Evolutionary conservation across 2,113 vertebrate species (phyloP).

Genomic region (Hassar affinis): DNA sequence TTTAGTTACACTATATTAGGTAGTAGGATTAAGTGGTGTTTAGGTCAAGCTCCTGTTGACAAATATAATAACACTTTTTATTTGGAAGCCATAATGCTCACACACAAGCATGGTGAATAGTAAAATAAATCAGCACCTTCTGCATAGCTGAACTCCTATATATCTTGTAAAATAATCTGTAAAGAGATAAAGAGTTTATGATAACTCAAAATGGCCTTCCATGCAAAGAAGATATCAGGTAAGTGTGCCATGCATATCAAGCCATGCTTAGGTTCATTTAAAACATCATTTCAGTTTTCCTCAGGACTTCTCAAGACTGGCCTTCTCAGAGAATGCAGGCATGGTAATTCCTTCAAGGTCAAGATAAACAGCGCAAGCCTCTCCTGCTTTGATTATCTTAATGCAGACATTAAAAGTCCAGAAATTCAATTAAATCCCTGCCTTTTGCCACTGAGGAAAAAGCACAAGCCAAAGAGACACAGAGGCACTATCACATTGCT

Average conservation of each 20-base stretch:
- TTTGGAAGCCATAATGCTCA: background rate
- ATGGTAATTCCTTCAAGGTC: conserved; percentile 71
- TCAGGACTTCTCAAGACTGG: conserved; percentile 52
- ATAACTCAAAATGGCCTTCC: background rate
- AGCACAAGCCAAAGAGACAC: conserved; percentile 59
- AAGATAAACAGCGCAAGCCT: conserved; percentile 71
- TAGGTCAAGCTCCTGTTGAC: background rate
- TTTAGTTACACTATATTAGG: background rate
- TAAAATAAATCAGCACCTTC: background rate
- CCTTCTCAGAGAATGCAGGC: conserved; percentile 54
- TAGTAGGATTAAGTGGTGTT: background rate
- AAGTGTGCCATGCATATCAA: conserved; percentile 44
- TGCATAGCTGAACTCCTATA: background rate
- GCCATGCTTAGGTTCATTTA: conserved; percentile 53
- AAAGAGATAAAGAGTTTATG: background rate
- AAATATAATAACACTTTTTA: background rate
- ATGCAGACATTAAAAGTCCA: conserved; percentile 77
- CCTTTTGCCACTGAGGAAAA: conserved; percentile 69
- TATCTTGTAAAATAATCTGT: background rate
- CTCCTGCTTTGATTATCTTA: conserved; percentile 69
- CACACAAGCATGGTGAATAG: background rate
- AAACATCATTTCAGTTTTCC: conserved; percentile 52
- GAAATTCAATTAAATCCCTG: conserved; percentile 76
- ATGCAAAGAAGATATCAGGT: background rate
- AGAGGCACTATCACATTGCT: conserved; percentile 60